Percentiles rank a stretch among this genome's conserved stretches.
phyloP scores from a whole-genome alignment of 2,888 invertebrate genomes.

The Idaea dimidiata region DNA sequence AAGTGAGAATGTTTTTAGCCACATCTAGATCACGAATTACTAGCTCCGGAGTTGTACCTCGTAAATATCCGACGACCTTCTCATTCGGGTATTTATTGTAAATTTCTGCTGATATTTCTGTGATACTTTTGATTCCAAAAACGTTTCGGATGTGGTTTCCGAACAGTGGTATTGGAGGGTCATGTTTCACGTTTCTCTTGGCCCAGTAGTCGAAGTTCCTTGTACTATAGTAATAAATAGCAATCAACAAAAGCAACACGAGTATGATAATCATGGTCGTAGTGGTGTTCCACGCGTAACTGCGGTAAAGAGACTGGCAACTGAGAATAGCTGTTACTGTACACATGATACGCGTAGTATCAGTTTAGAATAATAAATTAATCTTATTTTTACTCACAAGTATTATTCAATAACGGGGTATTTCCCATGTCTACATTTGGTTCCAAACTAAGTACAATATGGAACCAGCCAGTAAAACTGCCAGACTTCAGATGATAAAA shows the following conservation, averaged over 20 bases:
- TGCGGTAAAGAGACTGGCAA: neutral
- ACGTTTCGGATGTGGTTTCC: slow-evolving; percentile 49
- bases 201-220: slow-evolving; percentile 54
- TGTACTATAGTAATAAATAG: slow-evolving; percentile 46
- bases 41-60: slow-evolving; percentile 51
- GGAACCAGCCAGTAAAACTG: too few relatives aligned
- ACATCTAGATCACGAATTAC: slow-evolving; percentile 56
- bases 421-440: too few relatives aligned
- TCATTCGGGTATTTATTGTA: slow-evolving; percentile 56
- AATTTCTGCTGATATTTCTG: slow-evolving; percentile 39
- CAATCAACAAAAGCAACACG: slow-evolving; percentile 26
- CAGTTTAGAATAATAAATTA: too few relatives aligned
- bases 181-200: slow-evolving; percentile 54
- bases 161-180: slow-evolving; percentile 48
- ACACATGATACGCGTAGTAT: too few relatives aligned
- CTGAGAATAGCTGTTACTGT: neutral
- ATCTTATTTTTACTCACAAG: too few relatives aligned
- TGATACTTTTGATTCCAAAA: slow-evolving; percentile 42
- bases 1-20: slow-evolving; percentile 43
- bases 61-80: slow-evolving; percentile 57
- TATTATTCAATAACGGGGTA: too few relatives aligned
- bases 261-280: slow-evolving; percentile 30
- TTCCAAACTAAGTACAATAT: too few relatives aligned
- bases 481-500: too few relatives aligned
- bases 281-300: neutral